Percentiles rank a stretch among this genome's conserved stretches.
These are phyloP conservation scores for Catharus fuscescens DNA, from an alignment of 2,113 vertebrate species.

Conservation along the genomic window DNA sequence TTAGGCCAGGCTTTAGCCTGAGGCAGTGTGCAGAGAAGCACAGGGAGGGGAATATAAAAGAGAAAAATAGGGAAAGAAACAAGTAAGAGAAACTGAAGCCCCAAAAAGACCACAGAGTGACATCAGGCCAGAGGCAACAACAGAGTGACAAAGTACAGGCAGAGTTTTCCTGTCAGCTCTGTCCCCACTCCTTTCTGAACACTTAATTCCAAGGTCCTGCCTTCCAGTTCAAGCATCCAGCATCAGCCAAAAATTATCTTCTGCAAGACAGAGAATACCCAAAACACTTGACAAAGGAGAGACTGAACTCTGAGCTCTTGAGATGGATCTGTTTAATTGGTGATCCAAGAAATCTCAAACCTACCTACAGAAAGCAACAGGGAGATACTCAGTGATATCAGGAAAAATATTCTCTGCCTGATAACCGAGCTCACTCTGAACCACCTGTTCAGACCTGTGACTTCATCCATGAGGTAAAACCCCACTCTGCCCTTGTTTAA, in stretches of 20 bases:
- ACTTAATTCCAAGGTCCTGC: background rate
- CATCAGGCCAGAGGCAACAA: background rate
- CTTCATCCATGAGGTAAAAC: background rate
- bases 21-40: background rate
- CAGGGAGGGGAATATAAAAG: background rate
- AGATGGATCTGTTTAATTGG: background rate
- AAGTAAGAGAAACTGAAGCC: background rate
- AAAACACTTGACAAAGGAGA: background rate
- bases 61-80: background rate
- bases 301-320: background rate
- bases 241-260: background rate
- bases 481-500: background rate
- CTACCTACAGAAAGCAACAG: background rate
- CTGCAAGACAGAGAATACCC: background rate
- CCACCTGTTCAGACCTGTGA: background rate
- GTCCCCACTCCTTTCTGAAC: background rate
- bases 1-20: background rate
- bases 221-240: background rate
- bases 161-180: background rate
- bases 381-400: background rate
- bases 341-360: background rate
- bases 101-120: background rate
- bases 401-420: background rate
- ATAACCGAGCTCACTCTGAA: background rate
- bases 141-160: fast-evolving